A percentile compares a stretch with the other conserved stretches of the same genome.
Evolutionary conservation across 2,888 invertebrate species (phyloP).

Genomic region (Margaritifera margaritifera): DNA sequence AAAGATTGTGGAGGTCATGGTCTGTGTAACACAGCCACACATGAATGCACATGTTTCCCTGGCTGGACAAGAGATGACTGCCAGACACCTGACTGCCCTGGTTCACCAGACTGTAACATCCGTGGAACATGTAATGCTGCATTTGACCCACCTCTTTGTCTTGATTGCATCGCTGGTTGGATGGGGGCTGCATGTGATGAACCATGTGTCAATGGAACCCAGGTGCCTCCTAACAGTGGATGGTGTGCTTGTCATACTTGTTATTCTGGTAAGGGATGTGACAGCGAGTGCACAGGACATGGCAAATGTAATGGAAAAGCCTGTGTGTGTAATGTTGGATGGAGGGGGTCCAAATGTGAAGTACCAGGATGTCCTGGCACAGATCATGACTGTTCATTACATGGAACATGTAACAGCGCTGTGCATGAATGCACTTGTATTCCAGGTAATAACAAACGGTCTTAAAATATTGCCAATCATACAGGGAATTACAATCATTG

Average conservation of each 20-base stretch:
- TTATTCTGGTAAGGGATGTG: slow-evolving; percentile 48
- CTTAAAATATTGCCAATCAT: too few relatives aligned
- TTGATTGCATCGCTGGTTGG: slow-evolving; percentile 46
- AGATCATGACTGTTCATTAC: slow-evolving; percentile 40
- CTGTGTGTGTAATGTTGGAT: slow-evolving; percentile 49
- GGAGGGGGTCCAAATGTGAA: slow-evolving; percentile 53
- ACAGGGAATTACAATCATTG: too few relatives aligned
- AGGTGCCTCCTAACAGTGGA: slow-evolving; percentile 47
- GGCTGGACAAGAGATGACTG: slow-evolving; percentile 60
- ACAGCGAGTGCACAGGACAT: slow-evolving; percentile 41
- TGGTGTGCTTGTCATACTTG: slow-evolving; percentile 47
- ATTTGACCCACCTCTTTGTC: slow-evolving; percentile 44
- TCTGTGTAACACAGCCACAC: slow-evolving; percentile 47
- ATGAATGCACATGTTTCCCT: slow-evolving; percentile 49
- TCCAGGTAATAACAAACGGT: slow-evolving; percentile 42
- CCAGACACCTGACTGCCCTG: slow-evolving; percentile 56
- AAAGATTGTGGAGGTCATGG: slow-evolving; percentile 56
- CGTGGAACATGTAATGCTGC: slow-evolving; percentile 44
- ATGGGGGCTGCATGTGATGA: slow-evolving; percentile 54
- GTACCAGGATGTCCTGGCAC: slow-evolving; percentile 49
- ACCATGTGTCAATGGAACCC: slow-evolving; percentile 46
- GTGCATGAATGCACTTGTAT: slow-evolving; percentile 46
- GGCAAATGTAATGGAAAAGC: slow-evolving; percentile 29
- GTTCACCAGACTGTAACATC: slow-evolving; percentile 52
- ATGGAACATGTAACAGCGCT: slow-evolving; percentile 49